Evolutionary conservation across 2,113 vertebrate genomes (phyloP), one percentile per base, ranked within the genome.

Genomic region (Heterotis niloticus): DNA sequence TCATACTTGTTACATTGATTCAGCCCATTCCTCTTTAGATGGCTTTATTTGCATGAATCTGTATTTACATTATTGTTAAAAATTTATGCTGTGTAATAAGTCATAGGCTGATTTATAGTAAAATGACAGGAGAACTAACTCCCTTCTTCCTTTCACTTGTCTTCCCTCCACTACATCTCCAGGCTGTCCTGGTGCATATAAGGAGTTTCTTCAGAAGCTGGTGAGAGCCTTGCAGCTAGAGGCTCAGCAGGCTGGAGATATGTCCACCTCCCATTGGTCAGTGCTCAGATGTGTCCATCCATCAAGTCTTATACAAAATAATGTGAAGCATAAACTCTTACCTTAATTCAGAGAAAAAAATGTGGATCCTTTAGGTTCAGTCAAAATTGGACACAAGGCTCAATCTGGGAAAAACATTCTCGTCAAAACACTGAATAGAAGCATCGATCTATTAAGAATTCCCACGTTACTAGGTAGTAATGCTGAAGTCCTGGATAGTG

Each of bases 151-250:
- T 60, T 52, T 57, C 51, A 44, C 7, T 44, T 44, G 7, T 44
- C 54, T 11, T 52, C 1, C 5, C n/a, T 34, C 18, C 0, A 62
- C 13, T 67, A 57, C 51, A 57, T 52, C 24, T 18, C 12, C 86
- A 91, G 90, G 90, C 0, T 91, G 90, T 75, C 88, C 88, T 0
- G 89, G 89, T 26, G 74, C 87, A 17, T 86, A 73, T 29, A 91
- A 88, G 78, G 83, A 83, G 72, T 90, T 91, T 78, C 84, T 90
- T 0, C 84, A 88, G 81, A 88, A 76, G 75, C 79, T 92, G 83
- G 64, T 90, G 26, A 64, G 82, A 79, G 85, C 83, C 0, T 84
- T 90, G 68, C 83, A 88, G 81, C 81, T 87, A 17, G 84, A 89
- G 79, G 87, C 87, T 70, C 70, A 82, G 77, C 89, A 88, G 75